These are phyloP conservation scores for Brachionus rotundiformis DNA, from an alignment of 1,140 invertebrate genomes.

Conservation along the genomic window DNA sequence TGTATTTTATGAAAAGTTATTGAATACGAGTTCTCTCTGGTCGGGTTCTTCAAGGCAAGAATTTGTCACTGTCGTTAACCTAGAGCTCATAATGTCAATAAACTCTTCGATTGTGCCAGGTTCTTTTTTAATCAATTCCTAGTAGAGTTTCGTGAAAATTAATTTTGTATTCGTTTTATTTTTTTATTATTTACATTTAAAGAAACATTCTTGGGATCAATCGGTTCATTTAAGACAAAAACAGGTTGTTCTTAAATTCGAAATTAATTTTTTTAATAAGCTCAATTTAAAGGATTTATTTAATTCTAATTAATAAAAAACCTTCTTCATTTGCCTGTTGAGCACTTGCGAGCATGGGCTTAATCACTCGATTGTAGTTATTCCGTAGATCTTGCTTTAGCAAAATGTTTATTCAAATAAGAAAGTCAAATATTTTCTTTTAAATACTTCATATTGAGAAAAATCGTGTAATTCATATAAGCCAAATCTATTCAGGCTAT, in stretches of 20 bases:
- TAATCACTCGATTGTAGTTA: slow-evolving; percentile 17
- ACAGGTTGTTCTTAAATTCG: not conserved
- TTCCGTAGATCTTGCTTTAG: slow-evolving; percentile 20
- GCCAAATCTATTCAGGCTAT: slow-evolving; percentile 28
- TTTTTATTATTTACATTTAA: slow-evolving; percentile 41
- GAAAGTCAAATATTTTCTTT: not conserved
- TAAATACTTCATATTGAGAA: slow-evolving; percentile 16
- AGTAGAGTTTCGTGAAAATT: no score
- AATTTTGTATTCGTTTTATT: no score
- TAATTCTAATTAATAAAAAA: not conserved
- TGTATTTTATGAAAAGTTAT: no score
- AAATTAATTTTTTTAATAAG: not conserved
- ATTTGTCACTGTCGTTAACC: not conserved
- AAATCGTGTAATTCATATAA: slow-evolving; percentile 30
- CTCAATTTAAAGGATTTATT: not conserved
- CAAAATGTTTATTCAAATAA: not conserved
- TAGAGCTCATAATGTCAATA: slow-evolving; percentile 1
- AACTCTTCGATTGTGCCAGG: slow-evolving; percentile 43
- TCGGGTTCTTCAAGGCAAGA: not conserved
- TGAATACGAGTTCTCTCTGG: slow-evolving; percentile 33
- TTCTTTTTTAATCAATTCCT: slow-evolving; percentile 34
- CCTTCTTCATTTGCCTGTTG: slow-evolving; percentile 1
- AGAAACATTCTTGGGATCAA: not conserved
- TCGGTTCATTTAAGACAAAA: not conserved
- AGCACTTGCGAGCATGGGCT: slow-evolving; percentile 4